phyloP scores from a whole-genome alignment of 2,113 vertebrate genomes.

The Cyprinodon tularosa region DNA sequence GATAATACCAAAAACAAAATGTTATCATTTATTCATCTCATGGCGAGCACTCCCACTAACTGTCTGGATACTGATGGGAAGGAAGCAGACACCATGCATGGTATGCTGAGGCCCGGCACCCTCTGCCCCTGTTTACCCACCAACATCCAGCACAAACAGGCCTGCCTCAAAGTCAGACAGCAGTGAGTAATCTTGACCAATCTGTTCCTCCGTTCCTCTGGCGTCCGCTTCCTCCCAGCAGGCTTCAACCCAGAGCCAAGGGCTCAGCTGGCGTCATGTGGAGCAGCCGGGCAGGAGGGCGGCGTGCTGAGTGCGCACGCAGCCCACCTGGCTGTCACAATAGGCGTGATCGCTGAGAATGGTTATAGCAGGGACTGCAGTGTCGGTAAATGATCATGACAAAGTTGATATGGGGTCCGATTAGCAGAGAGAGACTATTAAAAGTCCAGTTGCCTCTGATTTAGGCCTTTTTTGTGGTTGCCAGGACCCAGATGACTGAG shows the following conservation, averaged over 20 bases:
- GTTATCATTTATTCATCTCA: background rate
- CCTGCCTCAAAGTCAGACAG: constrained; percentile 54
- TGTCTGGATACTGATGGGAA: constrained; percentile 38
- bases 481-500: no score
- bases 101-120: constrained; percentile 30
- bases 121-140: constrained; percentile 63
- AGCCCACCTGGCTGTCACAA: constrained; percentile 40
- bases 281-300: constrained; percentile 11
- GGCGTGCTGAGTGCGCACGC: constrained; percentile 14
- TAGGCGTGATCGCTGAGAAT: constrained; percentile 31
- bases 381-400: constrained; percentile 34
- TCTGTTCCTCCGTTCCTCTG: constrained; percentile 61
- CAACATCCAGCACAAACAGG: constrained; percentile 69
- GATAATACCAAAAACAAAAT: background rate
- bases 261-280: constrained; percentile 32
- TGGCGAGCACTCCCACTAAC: constrained; percentile 3
- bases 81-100: constrained; percentile 34
- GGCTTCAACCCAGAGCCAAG: constrained; percentile 34
- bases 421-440: constrained; percentile 8
- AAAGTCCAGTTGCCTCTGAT: no score
- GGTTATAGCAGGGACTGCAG: constrained; percentile 11
- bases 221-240: constrained; percentile 60
- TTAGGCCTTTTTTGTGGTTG: no score
- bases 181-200: constrained; percentile 69
- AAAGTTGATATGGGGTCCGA: constrained; percentile 25